A percentile compares a stretch with the other conserved stretches of the same genome.
These are phyloP conservation scores for Megaptera novaeangliae DNA, from an alignment of 2,113 vertebrate species.

Conservation along the genomic window DNA sequence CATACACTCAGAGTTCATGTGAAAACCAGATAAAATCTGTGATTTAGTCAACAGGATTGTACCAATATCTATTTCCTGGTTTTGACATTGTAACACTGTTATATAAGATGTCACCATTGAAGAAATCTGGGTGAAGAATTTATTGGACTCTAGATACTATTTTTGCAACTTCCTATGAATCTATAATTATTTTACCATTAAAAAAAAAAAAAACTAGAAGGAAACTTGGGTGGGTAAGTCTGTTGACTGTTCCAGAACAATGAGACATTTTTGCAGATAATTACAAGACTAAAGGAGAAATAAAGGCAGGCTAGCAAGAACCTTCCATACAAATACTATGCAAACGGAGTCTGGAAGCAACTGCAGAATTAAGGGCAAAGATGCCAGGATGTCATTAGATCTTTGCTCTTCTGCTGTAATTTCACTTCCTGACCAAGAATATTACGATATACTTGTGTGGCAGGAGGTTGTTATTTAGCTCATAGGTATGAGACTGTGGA, in stretches of 20 bases:
- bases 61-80: not conserved
- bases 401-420: not conserved
- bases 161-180: not conserved
- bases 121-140: not conserved
- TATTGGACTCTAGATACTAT: not conserved
- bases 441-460: not conserved
- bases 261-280: not conserved
- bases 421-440: not conserved
- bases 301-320: not conserved
- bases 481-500: not conserved
- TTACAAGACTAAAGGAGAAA: not conserved
- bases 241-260: not conserved
- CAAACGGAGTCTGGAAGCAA: not conserved
- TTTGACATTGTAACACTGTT: not conserved
- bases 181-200: not conserved
- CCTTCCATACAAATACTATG: not conserved
- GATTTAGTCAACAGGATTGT: not conserved
- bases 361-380: not conserved
- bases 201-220: not conserved
- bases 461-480: not conserved
- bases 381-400: not conserved
- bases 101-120: not conserved
- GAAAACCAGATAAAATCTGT: not conserved
- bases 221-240: not conserved
- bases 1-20: not conserved